Evolutionary conservation across 2,113 vertebrate genomes (phyloP).

Genomic region (Arvicanthis niloticus): DNA sequence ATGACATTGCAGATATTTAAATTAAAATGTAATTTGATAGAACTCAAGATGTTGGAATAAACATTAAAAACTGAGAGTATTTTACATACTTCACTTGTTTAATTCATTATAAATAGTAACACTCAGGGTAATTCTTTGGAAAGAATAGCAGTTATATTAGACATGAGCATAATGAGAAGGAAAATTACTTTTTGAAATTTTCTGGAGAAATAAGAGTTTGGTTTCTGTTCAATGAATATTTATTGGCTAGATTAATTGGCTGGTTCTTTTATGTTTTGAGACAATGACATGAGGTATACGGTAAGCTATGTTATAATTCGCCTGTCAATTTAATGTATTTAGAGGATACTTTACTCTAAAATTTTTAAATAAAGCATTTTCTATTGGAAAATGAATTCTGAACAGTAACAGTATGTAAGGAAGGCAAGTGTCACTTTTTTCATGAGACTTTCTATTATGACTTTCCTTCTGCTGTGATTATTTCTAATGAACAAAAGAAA

Average conservation of each 20-base stretch:
- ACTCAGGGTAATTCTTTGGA: background rate
- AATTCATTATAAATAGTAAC: constrained; percentile 28
- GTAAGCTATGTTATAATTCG: background rate
- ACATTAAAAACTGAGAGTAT: background rate
- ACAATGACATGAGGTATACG: background rate
- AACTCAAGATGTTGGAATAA: constrained; percentile 14
- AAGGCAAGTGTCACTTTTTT: constrained; percentile 8
- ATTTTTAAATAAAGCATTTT: background rate
- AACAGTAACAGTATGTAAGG: background rate
- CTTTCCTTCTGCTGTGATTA: constrained; percentile 19
- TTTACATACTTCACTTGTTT: constrained; percentile 20
- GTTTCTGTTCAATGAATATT: constrained; percentile 9
- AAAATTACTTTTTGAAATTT: constrained; percentile 37
- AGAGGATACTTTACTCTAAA: constrained; percentile 24
- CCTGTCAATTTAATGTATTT: background rate
- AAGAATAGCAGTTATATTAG: background rate
- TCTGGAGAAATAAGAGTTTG: constrained; percentile 36
- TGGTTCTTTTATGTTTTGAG: constrained; percentile 26
- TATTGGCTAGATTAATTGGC: constrained; percentile 35
- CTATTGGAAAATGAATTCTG: background rate
- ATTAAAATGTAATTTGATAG: constrained; percentile 50
- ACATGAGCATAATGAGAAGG: constrained; percentile 30
- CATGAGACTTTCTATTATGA: background rate
- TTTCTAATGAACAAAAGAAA: constrained; percentile 6
- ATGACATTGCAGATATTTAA: constrained; percentile 36